Percentiles rank a stretch among this genome's conserved stretches.
Conservation (phyloP, 1,140 invertebrate species). For the Saccostrea glomerata region DNA sequence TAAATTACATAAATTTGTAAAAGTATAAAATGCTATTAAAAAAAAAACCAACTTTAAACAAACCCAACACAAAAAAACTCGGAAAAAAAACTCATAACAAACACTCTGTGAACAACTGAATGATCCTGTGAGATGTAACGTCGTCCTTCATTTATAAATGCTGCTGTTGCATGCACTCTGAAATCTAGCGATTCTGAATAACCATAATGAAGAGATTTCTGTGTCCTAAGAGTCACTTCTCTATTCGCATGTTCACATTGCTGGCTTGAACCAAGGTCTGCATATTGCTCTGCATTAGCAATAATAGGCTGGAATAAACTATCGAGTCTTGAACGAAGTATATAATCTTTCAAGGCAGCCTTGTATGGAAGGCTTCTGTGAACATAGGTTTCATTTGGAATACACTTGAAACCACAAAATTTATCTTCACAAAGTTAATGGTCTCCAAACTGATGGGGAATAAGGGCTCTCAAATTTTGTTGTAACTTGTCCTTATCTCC, state of each 20-base stretch:
- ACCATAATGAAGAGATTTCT: conserved; percentile 46
- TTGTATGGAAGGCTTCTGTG: neutral
- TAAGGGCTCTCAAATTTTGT: no score
- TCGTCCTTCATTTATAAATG: conserved; percentile 48
- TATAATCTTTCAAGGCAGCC: conserved; percentile 2
- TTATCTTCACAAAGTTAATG: no score
- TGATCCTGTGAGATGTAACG: conserved; percentile 43
- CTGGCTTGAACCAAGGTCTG: conserved; percentile 43
- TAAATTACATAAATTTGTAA: neutral
- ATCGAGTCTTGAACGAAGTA: neutral
- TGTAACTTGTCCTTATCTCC: no score
- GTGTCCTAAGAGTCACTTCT: conserved; percentile 43
- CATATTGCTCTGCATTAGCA: conserved; percentile 31
- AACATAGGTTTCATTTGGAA: no score
- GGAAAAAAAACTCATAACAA: no score
- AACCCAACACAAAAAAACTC: neutral
- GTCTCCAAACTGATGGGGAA: no score
- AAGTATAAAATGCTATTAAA: neutral
- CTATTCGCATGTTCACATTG: conserved; percentile 49
- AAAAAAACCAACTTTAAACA: neutral
- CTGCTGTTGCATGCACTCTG: conserved; percentile 39
- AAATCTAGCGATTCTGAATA: conserved; percentile 29
- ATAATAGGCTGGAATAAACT: conserved; percentile 31
- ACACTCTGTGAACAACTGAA: neutral
- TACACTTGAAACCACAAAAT: no score